Base-by-base conservation (phyloP, 2,888 invertebrate genomes). In the Ormyrus nitidulus region DNA sequence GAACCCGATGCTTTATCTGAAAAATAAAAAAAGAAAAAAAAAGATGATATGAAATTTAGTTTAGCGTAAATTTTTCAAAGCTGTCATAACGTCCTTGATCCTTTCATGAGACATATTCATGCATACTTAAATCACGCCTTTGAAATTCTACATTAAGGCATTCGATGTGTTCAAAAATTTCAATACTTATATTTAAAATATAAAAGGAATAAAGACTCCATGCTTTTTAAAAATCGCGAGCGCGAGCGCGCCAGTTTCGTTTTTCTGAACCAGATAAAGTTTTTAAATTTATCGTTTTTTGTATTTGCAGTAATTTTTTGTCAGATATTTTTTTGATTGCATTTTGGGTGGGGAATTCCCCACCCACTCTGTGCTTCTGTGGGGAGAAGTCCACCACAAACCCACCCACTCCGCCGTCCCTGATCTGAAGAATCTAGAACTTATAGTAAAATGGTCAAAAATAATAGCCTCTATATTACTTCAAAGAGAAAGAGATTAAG, bases 381-480 rank as follows among this genome's bases (percentile, higher is more conserved):
- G 53, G 53, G 53, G 10, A 53, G 53, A 53, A 53, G 53, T 53
- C 7, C 53, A 53, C 53, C 53, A 53, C 53, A 53, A 53, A 0
- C 53, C 53, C 53, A 53, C 53, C 53, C 53, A 53, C 53, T 53
- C 53, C 53, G 53, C 53, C 53, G 2, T 53, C 10, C 7, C 53
- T 53, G 53, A 5, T 49, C 65, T 13, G 49, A 51, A 8, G 4
- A n/a, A 51, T 8, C 8, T 8, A n/a, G 65, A 13, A 65, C 65
- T 6, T 65, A 65, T 8, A 65, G 13, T 7, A 65, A 65, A 49
- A 65, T 49, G 48, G 65, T 65, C 9, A 49, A 65, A 51, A n/a
- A 51, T 11, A n/a, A 13, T 59, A 34, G 61, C 59, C 59, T 59
- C 13, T 0, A 59, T 13, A 5, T 13, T 59, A 11, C 6, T n/a